Base-by-base conservation (phyloP, 2,888 invertebrate species). In the Epirrita christyi region DNA sequence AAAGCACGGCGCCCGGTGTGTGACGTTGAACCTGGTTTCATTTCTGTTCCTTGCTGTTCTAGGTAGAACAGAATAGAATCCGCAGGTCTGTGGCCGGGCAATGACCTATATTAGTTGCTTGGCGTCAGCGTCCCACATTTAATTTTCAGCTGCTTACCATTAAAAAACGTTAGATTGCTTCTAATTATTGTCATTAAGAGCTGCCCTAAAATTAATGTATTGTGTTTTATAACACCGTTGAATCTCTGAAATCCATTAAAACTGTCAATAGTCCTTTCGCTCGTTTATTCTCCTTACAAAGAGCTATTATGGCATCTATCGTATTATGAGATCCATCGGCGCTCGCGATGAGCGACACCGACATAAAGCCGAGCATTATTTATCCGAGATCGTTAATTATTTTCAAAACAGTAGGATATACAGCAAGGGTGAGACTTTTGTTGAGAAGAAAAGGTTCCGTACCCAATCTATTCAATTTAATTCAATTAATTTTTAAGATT, bases 391-490 rank as follows among this genome's bases (percentile, higher is more conserved):
- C 86, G 84, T 88, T 88, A 85, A 88, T 88, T 86, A 89, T 86
- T 81, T 83, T 75, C 81, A 81, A 87, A 88, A 83, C 83, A 76
- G 81, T 85, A 79, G 88, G 86, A 82, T n/a, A n/a, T n/a, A 83
- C 56, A 63, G 27, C 44, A 29, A 32, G 36, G 34, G 59, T 61
- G 59, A 11, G 37, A 7, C 51, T 46, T 10, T 27, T 11, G 29
- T 10, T 15, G 7, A 32, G 2, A n/a, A 5, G 9, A 8, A 14
- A 37, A 42, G 55, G 64, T 64, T 61, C 62, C 29, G 51, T 43
- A 7, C 3, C 9, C 32, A 32, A 32, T 32, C 9, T 32, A 7
- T 32, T 5, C 9, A 32, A 21, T 21, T 3, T 21, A 21, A 21
- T 21, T 21, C n/a, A n/a, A n/a, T n/a, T n/a, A n/a, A n/a, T n/a